These are phyloP conservation scores for Micromussa lordhowensis DNA, from an alignment of 92 coral and sea anemone species.

Conservation along the genomic window DNA sequence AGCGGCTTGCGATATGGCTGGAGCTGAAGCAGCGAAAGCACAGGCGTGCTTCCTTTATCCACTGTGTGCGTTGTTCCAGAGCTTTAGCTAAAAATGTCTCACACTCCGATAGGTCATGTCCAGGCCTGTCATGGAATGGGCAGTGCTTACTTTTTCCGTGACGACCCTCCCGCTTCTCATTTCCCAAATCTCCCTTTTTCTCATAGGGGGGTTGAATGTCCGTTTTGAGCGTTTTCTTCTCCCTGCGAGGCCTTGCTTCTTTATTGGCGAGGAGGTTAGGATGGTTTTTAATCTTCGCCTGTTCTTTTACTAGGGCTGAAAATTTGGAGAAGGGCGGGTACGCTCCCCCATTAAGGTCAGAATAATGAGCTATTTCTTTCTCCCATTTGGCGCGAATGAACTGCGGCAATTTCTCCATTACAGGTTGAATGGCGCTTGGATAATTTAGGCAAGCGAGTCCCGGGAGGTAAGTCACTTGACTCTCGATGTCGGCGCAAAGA, in stretches of 20 bases:
- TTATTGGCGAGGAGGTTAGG: slow-evolving; percentile 56
- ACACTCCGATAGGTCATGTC: slow-evolving; percentile 62
- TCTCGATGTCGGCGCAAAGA: slow-evolving; percentile 62
- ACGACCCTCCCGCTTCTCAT: background rate
- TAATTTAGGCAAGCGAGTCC: slow-evolving; percentile 63
- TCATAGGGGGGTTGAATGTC: background rate
- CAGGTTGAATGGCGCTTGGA: slow-evolving; percentile 61
- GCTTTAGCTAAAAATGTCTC: slow-evolving; percentile 42
- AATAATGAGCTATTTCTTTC: slow-evolving; percentile 47
- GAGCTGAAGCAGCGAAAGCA: background rate
- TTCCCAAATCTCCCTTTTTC: background rate
- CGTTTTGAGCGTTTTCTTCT: slow-evolving; percentile 27
- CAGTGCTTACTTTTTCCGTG: slow-evolving; percentile 42
- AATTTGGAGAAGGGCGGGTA: slow-evolving; percentile 49
- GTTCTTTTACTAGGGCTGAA: slow-evolving; percentile 41
- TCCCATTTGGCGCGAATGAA: slow-evolving; percentile 59
- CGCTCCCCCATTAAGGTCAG: slow-evolving; percentile 25
- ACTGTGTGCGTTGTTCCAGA: too few species aligned
- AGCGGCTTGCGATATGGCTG: background rate
- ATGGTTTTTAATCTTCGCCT: slow-evolving; percentile 55
- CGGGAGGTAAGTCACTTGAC: slow-evolving; percentile 51
- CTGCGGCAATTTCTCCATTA: slow-evolving; percentile 43
- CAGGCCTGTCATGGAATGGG: slow-evolving; percentile 64
- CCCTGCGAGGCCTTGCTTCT: background rate
- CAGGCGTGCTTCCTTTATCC: too few species aligned